These are phyloP conservation scores for Herpetotheres cachinnans DNA, from an alignment of 2,113 vertebrate genomes.

Conservation along the genomic window DNA sequence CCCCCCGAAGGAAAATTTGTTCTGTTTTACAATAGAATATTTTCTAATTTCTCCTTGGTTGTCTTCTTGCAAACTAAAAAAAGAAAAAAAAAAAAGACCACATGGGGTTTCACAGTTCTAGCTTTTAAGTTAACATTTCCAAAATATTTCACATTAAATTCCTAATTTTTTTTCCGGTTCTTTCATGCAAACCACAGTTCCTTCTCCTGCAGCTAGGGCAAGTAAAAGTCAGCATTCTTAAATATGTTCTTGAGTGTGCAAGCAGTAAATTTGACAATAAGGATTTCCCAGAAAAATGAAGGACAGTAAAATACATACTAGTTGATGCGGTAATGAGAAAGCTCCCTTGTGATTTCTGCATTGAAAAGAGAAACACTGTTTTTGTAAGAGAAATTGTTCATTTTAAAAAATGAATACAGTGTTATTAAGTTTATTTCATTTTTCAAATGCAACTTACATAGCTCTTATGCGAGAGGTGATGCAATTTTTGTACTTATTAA, in stretches of 20 bases:
- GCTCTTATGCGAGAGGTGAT: not conserved
- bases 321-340: not conserved
- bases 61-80: not conserved
- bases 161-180: not conserved
- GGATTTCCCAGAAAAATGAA: not conserved
- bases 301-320: not conserved
- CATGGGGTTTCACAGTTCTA: not conserved
- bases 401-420: not conserved
- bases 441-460: not conserved
- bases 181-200: not conserved
- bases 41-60: not conserved
- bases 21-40: not conserved
- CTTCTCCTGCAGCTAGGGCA: not conserved
- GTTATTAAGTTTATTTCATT: not conserved
- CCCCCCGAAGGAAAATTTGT: no score
- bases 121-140: not conserved
- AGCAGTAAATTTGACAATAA: not conserved
- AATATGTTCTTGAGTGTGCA: not conserved
- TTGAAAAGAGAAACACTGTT: not conserved
- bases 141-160: not conserved
- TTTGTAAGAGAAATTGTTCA: not conserved
- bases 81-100: not conserved
- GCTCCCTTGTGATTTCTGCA: not conserved
- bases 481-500: not conserved
- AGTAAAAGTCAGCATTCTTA: not conserved